These are phyloP conservation scores for Carpatolechia fugitivella DNA, from an alignment of 2,888 invertebrate species.

Conservation along the genomic window DNA sequence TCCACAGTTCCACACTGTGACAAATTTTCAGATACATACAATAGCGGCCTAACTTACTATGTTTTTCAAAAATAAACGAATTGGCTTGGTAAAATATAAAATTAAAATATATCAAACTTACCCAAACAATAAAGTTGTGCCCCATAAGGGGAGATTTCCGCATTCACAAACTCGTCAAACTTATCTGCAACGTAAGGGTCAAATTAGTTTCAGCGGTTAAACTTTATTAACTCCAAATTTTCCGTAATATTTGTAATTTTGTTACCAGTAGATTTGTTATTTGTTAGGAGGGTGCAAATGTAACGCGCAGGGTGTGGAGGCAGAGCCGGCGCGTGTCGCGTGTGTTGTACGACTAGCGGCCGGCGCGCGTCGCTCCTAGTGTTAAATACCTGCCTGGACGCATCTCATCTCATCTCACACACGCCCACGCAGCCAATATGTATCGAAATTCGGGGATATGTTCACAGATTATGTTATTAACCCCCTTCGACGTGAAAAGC, in stretches of 20 bases:
- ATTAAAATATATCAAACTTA: constrained; percentile 41
- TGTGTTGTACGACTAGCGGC: constrained; percentile 60
- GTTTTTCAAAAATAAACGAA: background rate
- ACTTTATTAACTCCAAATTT: background rate
- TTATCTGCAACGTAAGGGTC: constrained; percentile 35
- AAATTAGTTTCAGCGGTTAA: background rate
- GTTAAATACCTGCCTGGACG: constrained; percentile 59
- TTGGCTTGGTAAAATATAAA: background rate
- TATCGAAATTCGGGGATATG: constrained; percentile 42
- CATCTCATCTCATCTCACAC: constrained; percentile 57
- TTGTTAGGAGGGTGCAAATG: background rate
- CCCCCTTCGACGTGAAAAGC: background rate
- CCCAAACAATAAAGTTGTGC: constrained; percentile 51
- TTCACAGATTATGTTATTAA: background rate
- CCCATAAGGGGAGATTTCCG: constrained; percentile 63
- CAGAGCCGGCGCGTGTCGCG: constrained; percentile 47
- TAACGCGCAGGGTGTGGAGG: background rate
- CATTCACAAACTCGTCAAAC: constrained; percentile 25
- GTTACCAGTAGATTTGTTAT: no score
- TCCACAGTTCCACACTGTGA: no score
- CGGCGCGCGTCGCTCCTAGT: constrained; percentile 59
- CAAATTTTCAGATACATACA: no score
- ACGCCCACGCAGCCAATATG: constrained; percentile 45
- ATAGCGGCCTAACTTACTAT: no score
- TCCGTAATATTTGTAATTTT: no score